Base-by-base conservation (phyloP, 2,797 vertebrate genomes). In the Thaleichthys pacificus region DNA sequence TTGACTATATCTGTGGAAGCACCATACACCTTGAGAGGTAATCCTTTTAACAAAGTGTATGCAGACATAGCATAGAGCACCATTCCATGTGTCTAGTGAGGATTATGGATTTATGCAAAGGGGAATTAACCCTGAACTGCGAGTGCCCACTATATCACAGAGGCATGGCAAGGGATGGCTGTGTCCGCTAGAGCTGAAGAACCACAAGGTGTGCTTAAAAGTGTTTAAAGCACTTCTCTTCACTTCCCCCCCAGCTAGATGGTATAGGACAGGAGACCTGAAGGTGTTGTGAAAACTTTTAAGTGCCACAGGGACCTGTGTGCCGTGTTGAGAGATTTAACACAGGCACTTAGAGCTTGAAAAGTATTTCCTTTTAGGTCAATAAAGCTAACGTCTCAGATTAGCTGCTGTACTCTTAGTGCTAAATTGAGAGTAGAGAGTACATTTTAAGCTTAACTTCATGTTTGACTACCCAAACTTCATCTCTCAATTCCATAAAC, bases 321-420 rank as follows among this genome's bases (percentile, higher is more conserved):
- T 49, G 30, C 14, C 2, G 22, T 30, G 26, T 49, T 57, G 15
- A 28, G 30, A 66, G 54, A 42, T 57, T 72, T 65, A 70, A 61
- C 51, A 22, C 58, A 74, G 56, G 73, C 69, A 71, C 56, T 71
- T 75, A 75, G 51, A 19, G 61, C 28, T 47, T 12, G 22, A 49
- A 56, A 7, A 38, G 35, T 24, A 61, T 61, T 51, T 57, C 30
- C 57, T 61, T 60, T 70, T 69, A 75, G 61, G 17, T 60, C 17
- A 4, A 15, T 28, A 64, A 58, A 70, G 73, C 56, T 57, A 66
- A 60, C 28, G 54, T 65, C 38, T 66, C 42, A 28, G 70, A 70
- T 66, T 66, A 65, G 62, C 62, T 72, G 51, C 51, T 57, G 61
- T 65, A 22, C 35, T 21, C 26, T 30, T n/a, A 11, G 19, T 21